Base-by-base conservation (phyloP, 1,140 invertebrate genomes). In the Nilaparvata lugens region DNA sequence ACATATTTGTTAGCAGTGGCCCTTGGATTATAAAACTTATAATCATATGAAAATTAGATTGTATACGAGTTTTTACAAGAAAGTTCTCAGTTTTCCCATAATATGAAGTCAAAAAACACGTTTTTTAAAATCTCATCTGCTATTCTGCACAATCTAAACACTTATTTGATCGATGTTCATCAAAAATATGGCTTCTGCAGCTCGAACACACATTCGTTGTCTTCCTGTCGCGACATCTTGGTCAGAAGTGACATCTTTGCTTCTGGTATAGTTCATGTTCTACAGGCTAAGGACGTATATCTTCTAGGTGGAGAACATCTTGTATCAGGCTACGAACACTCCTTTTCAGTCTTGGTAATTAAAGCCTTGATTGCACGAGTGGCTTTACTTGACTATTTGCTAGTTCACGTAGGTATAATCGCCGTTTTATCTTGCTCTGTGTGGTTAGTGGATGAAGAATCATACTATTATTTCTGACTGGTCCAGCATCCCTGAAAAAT, bases 181-280 rank as follows among this genome's bases (percentile, higher is more conserved):
- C 38, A 28, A 24, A 60, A 25, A 60, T 60, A 24, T 23, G 40
- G 21, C 21, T 58, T 45, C 45, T 40, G 48, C 58, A 60, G n/a
- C 28, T 35, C 18, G 24, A 51, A 43, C 58, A 52, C 19, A 60
- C 38, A 45, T 52, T 60, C 25, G 31, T 60, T 14, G 58, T 60
- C 48, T 60, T 60, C 16, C 28, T 60, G 45, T 60, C 58, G 14
- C 28, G 18, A 19, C 18, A 52, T 24, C 58, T 52, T 23, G 43
- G 23, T 19, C 58, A 52, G 16, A 60, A 52, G 19, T 4, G 2
- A 28, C 58, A 60, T 60, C 48, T 60, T 16, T 9, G 45, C 45
- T 48, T 48, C 21, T 16, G 5, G 16, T 9, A 2, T 3, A 16
- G 45, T 48, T 48, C 45, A 19, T 48, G 2, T 48, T 18, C 16